Evolutionary conservation across 1,140 invertebrate species (phyloP).

Genomic region (Calycopis cecrops): DNA sequence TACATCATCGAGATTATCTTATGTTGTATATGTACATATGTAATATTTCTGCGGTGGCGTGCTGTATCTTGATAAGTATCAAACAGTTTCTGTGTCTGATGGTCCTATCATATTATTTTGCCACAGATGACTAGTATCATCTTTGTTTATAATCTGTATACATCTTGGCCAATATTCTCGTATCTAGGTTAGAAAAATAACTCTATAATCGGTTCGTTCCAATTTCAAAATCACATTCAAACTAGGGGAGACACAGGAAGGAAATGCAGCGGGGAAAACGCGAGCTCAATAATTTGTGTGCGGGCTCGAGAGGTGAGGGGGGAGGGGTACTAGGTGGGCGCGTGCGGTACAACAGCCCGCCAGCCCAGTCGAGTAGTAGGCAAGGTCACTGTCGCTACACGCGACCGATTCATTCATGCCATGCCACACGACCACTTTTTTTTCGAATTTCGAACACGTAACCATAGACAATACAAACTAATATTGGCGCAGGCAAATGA

Average conservation of each 20-base stretch:
- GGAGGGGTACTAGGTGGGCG: conserved; percentile 9
- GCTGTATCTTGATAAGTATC: too few species aligned
- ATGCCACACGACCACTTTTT: conserved; percentile 24
- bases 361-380: conserved; percentile 24
- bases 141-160: too few species aligned
- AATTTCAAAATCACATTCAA: conserved; percentile 22
- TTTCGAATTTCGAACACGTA: conserved; percentile 25
- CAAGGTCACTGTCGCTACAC: conserved; percentile 49
- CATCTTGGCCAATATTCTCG: too few species aligned
- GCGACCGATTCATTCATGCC: conserved; percentile 41
- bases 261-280: conserved; percentile 33
- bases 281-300: conserved; percentile 40
- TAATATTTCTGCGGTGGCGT: too few species aligned
- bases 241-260: conserved; percentile 29
- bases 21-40: too few species aligned
- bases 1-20: too few species aligned
- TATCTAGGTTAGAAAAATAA: too few species aligned
- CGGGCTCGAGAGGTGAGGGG: conserved; percentile 20
- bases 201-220: conserved; percentile 17
- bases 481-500: too few species aligned
- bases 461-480: conserved; percentile 3
- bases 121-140: too few species aligned
- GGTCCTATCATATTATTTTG: too few species aligned
- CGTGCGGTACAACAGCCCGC: conserved; percentile 35
- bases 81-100: too few species aligned